Conservation (phyloP, 2,113 vertebrate genomes). For the Aleadryas rufinucha region DNA sequence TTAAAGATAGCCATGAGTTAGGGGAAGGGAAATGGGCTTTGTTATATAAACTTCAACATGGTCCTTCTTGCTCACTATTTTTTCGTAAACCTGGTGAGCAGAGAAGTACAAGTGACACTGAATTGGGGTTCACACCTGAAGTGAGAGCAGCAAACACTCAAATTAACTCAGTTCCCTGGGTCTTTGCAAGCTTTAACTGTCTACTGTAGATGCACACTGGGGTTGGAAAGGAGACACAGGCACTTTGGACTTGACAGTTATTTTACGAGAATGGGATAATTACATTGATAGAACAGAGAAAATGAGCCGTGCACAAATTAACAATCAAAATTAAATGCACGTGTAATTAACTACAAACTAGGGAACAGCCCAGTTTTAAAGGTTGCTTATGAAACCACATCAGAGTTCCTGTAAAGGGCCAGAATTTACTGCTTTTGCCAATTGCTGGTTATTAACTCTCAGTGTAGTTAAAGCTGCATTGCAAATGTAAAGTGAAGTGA, state of each 20-base stretch:
- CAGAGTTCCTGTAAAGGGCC: not conserved
- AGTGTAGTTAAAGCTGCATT: not conserved
- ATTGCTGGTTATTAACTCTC: not conserved
- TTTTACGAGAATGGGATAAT: not conserved
- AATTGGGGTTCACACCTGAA: not conserved
- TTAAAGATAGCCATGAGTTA: not conserved
- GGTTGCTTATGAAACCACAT: not conserved
- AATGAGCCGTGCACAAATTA: not conserved
- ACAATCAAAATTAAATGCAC: not conserved
- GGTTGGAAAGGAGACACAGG: not conserved
- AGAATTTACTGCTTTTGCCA: not conserved
- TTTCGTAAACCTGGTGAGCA: not conserved
- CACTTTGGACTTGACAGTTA: not conserved
- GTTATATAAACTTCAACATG: not conserved
- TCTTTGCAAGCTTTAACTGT: not conserved
- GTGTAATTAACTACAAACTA: not conserved
- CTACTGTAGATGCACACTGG: not conserved
- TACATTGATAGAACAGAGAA: not conserved
- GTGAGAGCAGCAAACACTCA: not conserved
- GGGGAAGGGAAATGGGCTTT: not conserved
- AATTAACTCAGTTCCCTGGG: not conserved
- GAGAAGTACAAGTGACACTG: not conserved
- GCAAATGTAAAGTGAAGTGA: not conserved
- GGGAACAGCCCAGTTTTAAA: not conserved
- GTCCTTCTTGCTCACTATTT: not conserved